Percentiles rank a stretch among this genome's conserved stretches.
phyloP scores from a whole-genome alignment of 53 echinoderm and acorn worm species.

The Paracentrotus lividus region DNA sequence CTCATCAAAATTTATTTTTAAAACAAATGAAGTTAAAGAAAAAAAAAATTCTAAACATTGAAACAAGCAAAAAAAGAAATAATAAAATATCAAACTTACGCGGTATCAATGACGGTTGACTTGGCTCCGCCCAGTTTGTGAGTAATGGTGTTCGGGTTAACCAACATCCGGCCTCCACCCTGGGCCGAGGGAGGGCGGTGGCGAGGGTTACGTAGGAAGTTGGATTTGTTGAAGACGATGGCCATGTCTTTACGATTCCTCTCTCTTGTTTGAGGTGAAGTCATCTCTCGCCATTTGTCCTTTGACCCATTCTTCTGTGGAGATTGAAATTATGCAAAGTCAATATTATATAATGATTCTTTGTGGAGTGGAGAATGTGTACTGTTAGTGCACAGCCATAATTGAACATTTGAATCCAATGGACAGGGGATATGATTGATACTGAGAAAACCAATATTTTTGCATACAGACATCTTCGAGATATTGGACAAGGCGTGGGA shows the following conservation, averaged over 20 bases:
- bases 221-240: constrained; percentile 89
- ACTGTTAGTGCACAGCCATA: too few species aligned
- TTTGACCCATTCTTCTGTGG: constrained; percentile 37
- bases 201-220: constrained; percentile 95
- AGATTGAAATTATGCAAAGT: background rate
- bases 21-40: too few species aligned
- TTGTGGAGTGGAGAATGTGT: too few species aligned
- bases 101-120: constrained; percentile 86
- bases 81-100: constrained; percentile 70
- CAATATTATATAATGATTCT: too few species aligned
- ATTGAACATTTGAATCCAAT: too few species aligned
- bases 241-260: constrained; percentile 91
- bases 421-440: too few species aligned
- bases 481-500: too few species aligned
- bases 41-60: too few species aligned
- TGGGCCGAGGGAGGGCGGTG: constrained; percentile 91
- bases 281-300: constrained; percentile 87
- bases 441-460: too few species aligned
- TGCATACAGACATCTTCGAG: too few species aligned
- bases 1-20: too few species aligned
- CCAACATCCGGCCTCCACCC: constrained; percentile 81
- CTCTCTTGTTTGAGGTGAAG: constrained; percentile 86
- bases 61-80: too few species aligned
- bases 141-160: constrained; percentile 88
- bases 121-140: constrained; percentile 95